Evolutionary conservation across 2,797 vertebrate genomes (phyloP).

Genomic region (Momotus momota): DNA sequence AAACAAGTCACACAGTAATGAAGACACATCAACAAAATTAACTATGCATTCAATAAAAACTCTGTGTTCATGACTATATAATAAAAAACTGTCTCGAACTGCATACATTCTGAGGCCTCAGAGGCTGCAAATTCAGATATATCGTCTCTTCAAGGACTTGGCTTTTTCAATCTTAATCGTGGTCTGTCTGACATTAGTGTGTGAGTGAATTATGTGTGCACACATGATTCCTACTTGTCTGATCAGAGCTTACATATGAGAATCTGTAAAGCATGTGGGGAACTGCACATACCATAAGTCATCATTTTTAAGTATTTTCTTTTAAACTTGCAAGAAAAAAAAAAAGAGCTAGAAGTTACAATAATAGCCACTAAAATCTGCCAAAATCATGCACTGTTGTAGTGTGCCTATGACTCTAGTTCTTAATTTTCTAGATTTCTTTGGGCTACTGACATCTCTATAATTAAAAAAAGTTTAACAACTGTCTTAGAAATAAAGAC

Average conservation of each 20-base stretch:
- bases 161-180: not conserved
- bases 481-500: not conserved
- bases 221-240: not conserved
- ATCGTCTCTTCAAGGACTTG: accelerated
- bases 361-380: not conserved
- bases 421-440: not conserved
- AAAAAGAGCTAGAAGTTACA: not conserved
- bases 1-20: not conserved
- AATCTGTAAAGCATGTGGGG: not conserved
- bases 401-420: not conserved
- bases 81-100: not conserved
- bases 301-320: not conserved
- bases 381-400: not conserved
- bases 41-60: not conserved
- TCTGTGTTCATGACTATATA: not conserved
- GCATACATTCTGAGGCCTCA: not conserved
- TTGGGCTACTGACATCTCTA: not conserved
- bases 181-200: not conserved
- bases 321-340: not conserved
- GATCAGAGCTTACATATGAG: not conserved
- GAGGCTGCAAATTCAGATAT: not conserved
- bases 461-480: not conserved
- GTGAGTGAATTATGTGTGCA: not conserved
- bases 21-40: not conserved
- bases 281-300: not conserved